Base-by-base conservation (phyloP, 2,113 vertebrate species). In the Epinephelus fuscoguttatus region DNA sequence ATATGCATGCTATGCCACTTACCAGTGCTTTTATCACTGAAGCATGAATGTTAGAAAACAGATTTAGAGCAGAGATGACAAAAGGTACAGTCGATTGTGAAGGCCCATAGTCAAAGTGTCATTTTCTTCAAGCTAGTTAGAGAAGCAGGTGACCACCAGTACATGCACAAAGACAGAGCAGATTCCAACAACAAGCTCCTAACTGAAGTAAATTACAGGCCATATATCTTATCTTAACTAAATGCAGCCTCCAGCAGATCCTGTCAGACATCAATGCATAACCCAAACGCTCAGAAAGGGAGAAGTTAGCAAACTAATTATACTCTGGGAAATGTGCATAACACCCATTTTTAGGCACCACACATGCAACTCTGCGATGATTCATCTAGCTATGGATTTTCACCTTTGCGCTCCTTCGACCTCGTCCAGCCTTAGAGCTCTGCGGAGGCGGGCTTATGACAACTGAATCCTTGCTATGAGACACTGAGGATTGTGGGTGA, bases 351-450 rank as follows among this genome's bases (percentile, higher is more conserved):
- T 59, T 19, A 84, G n/a, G 69, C 83, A 77, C 55, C 50, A 84
- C 68, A 27, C 94, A 95, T 95, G 94, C 94, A 94, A 55, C 45
- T 67, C 53, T 69, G 70, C 14, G 25, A 18, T 25, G 27, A 61
- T 70, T 71, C 18, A 45, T 42, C 50, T 12, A 5, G 56, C 75
- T 59, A 18, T 72, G 74, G 52, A 78, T 49, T 84, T 95, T 99
- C 97, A 99, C 98, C 98, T 99, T 98, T 93, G 94, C 91, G 86
- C 93, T 96, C 92, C 96, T 96, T 93, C 97, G 97, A 95, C 97
- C 96, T 95, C 96, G 96, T 96, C 97, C 97, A 13, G 96, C 94
- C 93, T 98, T 99, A 91, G 93, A 92, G 93, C 88, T 99, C 95
- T 97, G 97, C 73, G 98, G 98, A 92, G 98, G 98, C 81, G 97